Evolutionary conservation across 2,888 invertebrate genomes (phyloP).

Genomic region (Lithophane semibrunnea): DNA sequence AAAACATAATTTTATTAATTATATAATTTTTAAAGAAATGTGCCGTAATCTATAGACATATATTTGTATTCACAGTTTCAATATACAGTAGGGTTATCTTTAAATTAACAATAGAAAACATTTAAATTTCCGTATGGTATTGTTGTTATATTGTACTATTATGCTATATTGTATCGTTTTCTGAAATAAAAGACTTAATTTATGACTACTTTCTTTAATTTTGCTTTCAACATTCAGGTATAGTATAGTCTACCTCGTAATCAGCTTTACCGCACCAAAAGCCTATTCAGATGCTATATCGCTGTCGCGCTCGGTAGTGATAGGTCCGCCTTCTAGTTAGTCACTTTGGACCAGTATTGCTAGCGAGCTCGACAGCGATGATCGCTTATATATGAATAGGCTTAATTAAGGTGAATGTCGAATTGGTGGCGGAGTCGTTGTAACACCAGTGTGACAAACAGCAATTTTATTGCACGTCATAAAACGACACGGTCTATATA

Average conservation of each 20-base stretch:
- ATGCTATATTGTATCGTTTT: conserved; percentile 90
- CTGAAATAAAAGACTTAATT: conserved; percentile 89
- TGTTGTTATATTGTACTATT: conserved; percentile 88
- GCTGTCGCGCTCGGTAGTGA: no score
- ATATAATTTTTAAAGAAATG: conserved; percentile 22
- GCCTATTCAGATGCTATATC: no score
- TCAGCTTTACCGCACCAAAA: no score
- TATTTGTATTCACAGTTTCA: conserved; percentile 46
- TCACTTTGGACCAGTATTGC: neutral
- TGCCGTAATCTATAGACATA: conserved; percentile 31
- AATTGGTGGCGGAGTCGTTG: no score
- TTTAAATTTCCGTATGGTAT: conserved; percentile 82
- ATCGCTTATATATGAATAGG: no score
- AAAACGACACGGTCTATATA: no score
- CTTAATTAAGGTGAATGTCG: no score
- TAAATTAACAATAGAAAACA: conserved; percentile 74
- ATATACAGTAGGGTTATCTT: conserved; percentile 73
- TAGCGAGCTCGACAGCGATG: neutral
- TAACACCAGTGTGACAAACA: no score
- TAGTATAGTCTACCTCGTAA: neutral
- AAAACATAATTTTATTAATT: neutral
- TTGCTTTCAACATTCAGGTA: conserved; percentile 7
- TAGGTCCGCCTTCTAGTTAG: neutral
- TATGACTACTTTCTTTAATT: conserved; percentile 70
- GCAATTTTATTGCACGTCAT: no score